These are phyloP conservation scores for Kryphioiulus occultus DNA, from an alignment of 2,888 invertebrate genomes.

Conservation along the genomic window DNA sequence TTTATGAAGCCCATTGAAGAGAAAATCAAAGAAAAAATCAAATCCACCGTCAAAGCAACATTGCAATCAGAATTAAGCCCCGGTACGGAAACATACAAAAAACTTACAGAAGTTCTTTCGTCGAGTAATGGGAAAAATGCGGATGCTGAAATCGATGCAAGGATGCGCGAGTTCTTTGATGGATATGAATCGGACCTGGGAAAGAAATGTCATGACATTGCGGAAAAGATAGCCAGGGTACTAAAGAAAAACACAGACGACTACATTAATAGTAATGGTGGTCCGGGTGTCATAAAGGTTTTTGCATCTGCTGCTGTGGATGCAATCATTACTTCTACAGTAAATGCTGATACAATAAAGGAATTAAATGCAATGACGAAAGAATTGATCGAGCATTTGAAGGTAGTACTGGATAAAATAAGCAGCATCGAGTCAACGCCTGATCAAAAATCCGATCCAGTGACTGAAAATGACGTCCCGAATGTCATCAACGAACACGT, in stretches of 20 bases:
- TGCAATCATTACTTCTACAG: neutral
- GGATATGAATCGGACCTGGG: neutral
- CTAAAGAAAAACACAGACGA: neutral
- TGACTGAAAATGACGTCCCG: neutral
- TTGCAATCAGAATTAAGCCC: neutral
- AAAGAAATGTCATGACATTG: neutral
- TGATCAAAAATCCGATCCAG: neutral
- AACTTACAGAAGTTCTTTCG: neutral
- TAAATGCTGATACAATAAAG: neutral
- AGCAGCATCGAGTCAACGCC: neutral
- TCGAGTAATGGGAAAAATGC: neutral
- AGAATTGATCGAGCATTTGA: neutral
- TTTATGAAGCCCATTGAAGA: neutral
- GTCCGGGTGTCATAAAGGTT: neutral
- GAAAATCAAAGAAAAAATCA: neutral
- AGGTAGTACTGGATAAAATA: neutral
- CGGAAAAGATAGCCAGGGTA: neutral
- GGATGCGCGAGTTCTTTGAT: neutral
- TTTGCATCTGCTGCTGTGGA: neutral
- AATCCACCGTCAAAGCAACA: neutral
- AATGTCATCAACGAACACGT: neutral
- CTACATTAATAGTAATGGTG: neutral
- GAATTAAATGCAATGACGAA: neutral
- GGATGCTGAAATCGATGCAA: neutral
- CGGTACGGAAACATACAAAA: neutral